phyloP scores from a whole-genome alignment of 2,113 vertebrate genomes.

The Chionis minor region DNA sequence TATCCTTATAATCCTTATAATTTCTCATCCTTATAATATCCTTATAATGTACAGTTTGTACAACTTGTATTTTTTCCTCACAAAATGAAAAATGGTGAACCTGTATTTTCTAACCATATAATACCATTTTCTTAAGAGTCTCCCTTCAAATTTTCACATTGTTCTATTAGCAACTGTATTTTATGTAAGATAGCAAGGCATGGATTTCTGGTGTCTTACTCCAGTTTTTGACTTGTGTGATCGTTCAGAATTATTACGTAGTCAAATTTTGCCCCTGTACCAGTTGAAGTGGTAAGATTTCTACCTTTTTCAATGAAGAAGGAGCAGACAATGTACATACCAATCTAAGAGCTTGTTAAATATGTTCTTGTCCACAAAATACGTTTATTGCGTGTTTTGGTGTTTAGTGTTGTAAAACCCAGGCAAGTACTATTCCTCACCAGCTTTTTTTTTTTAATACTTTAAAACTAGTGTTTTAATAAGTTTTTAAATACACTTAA shows the following conservation, averaged over 20 bases:
- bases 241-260: neutral
- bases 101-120: neutral
- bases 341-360: neutral
- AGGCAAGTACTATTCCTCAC: neutral
- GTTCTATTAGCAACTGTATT: neutral
- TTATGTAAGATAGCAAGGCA: neutral
- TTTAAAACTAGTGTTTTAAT: neutral
- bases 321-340: neutral
- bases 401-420: neutral
- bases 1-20: neutral
- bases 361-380: neutral
- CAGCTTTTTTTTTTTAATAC: conserved; percentile 27
- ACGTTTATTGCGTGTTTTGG: neutral
- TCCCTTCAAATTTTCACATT: neutral
- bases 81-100: neutral
- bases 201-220: neutral
- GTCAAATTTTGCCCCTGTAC: neutral
- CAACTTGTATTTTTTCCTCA: neutral
- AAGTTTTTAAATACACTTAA: neutral
- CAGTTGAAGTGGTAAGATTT: neutral
- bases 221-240: neutral
- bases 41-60: neutral
- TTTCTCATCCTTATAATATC: neutral
- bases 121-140: neutral
- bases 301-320: neutral